Evolutionary conservation across 2,113 vertebrate genomes (phyloP), one percentile per base, ranked within the genome.

Genomic region (Tachycineta bicolor): DNA sequence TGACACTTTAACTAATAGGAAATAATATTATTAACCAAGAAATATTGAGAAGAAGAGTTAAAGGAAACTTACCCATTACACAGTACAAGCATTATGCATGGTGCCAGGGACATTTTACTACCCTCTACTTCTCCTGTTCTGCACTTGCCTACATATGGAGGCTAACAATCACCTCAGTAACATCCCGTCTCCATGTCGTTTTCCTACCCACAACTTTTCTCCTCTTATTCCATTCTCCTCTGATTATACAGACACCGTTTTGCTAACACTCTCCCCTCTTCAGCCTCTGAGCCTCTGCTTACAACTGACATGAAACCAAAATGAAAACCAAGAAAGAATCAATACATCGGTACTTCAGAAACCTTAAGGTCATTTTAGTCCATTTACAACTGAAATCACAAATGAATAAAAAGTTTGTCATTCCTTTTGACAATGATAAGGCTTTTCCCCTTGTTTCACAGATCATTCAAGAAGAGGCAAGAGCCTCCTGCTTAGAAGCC

Each of bases 141-240:
- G 56, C 26, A 67, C 26, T 10, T 4, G 59, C 7, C 21, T 63
- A 77, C 6, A 2, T 22, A 69, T 15, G 33, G 84, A 60, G 0
- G 1, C 46, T 47, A 53, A 59, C 2, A 11, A 46, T 13, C 33
- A 74, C 49, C 37, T 49, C 52, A 41, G 15, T 34, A 73, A 52
- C 53, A 77, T 2, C 5, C 12, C 49, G 24, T 11, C 22, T 75
- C 46, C 1, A 2, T 12, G 6, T 20, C 2, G 3, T 37, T 31
- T 80, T 50, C 10, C 22, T 63, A 22, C 46, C 16, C 20, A 79
- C 9, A 17, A 33, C 15, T 62, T 62, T 76, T 49, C 21, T 93
- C 12, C 12, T 65, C 34, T 41, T 64, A 28, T 49, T 34, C 34
- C 13, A 31, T 46, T 75, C 49, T 73, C 19, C 53, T 79, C 41